Base-by-base conservation (phyloP, 2,113 vertebrate genomes). In the Dissostichus mawsoni region DNA sequence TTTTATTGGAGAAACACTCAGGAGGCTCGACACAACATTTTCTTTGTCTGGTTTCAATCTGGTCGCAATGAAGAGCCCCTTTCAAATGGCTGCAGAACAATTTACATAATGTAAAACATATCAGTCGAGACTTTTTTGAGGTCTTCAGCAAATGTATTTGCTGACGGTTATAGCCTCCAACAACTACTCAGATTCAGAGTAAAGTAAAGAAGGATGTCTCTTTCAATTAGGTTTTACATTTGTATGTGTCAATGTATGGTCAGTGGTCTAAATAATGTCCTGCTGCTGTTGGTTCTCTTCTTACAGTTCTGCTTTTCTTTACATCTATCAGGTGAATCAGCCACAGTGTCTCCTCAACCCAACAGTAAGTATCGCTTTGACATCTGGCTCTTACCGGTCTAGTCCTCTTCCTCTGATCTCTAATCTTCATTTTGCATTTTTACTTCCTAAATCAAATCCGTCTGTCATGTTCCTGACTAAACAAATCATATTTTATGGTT, bases 51-150 rank as follows among this genome's bases (percentile, higher is more conserved):
- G 25, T 90, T 92, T 82, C 59, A 88, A 82, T 88, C 58, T 61
- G 36, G 45, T n/a, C 55, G 25, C 75, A 45, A 55, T 63, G 51
- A 80, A 74, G 76, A 79, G 67, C 72, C 73, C 80, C 67, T 81
- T 70, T 88, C 65, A 65, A 89, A 78, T 76, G 81, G 73, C 85
- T 56, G 69, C 45, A 59, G 36, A 69, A 82, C 86, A 65, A 87
- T 87, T 85, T 73, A 45, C 55, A 45, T 92, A 89, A 93, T 92
- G 74, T 74, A 72, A 90, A 94, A 89, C 88, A 89, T 84, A 55
- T 90, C 76, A 33, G 80, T 70, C 52, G 0, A 83, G 80, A 91
- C 78, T 77, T 81, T 84, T 70, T 71, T 76, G 23, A 55, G 56
- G 62, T 74, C 81, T 89, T 62, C 29, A 86, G 78, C 68, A 84